phyloP scores from a whole-genome alignment of 2,113 vertebrate species.

The Drymodes brunneopygia region DNA sequence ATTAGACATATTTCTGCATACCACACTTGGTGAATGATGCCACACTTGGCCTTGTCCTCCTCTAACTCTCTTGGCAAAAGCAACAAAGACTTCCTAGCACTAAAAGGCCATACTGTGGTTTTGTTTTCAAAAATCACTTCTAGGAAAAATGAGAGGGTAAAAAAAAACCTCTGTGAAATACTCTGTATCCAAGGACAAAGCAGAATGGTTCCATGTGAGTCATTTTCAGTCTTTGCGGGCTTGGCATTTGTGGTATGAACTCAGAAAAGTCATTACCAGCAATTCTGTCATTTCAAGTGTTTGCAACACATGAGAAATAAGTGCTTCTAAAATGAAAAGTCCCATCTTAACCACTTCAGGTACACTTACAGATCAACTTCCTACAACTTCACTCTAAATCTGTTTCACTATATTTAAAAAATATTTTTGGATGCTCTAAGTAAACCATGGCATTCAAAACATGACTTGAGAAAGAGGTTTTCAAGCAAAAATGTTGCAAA shows the following conservation, averaged over 20 bases:
- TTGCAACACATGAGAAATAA: not conserved
- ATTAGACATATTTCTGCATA: not conserved
- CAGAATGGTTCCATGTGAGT: slow-evolving; percentile 15
- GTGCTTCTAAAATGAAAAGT: not conserved
- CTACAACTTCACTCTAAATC: not conserved
- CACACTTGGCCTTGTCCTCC: not conserved
- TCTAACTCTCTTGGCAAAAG: not conserved
- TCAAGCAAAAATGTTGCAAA: not conserved
- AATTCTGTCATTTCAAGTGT: not conserved
- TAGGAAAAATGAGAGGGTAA: slow-evolving; percentile 5
- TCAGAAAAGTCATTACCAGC: not conserved
- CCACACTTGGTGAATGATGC: not conserved
- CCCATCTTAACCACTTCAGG: not conserved
- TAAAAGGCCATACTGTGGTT: slow-evolving; percentile 8
- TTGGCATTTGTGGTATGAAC: slow-evolving; percentile 1
- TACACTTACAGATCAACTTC: not conserved
- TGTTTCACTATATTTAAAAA: not conserved
- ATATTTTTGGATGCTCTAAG: not conserved
- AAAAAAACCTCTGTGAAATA: not conserved
- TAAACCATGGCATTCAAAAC: not conserved
- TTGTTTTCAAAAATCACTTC: slow-evolving; percentile 22
- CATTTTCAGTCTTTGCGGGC: not conserved
- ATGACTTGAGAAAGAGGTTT: not conserved
- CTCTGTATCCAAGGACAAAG: not conserved
- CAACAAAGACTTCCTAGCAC: slow-evolving; percentile 14